Evolutionary conservation across 2,797 vertebrate genomes (phyloP).

Genomic region (Eutrigla gurnardus): DNA sequence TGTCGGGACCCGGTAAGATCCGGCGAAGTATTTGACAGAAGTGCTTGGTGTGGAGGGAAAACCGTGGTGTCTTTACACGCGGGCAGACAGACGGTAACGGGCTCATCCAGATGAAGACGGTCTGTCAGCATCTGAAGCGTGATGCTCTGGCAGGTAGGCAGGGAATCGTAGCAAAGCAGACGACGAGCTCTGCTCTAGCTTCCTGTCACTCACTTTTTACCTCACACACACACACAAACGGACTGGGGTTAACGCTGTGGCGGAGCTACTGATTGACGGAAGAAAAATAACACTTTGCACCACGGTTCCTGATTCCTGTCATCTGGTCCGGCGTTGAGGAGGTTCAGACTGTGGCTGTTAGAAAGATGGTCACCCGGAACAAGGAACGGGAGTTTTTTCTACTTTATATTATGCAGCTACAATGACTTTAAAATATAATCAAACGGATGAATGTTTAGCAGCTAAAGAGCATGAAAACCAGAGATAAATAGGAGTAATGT

Average conservation of each 20-base stretch:
- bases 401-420: background rate
- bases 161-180: slow-evolving; percentile 31
- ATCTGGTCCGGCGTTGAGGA: slow-evolving; percentile 13
- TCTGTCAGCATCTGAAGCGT: slow-evolving; percentile 42
- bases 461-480: background rate
- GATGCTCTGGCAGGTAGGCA: slow-evolving; percentile 54
- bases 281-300: slow-evolving; percentile 18
- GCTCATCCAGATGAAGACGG: slow-evolving; percentile 47
- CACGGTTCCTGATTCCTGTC: slow-evolving; percentile 14
- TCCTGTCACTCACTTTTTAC: slow-evolving; percentile 43
- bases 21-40: slow-evolving; percentile 25
- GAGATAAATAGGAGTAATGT: background rate
- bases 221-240: slow-evolving; percentile 8
- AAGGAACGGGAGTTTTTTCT: slow-evolving; percentile 7
- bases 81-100: slow-evolving; percentile 36
- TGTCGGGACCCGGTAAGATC: slow-evolving; percentile 41
- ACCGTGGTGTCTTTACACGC: slow-evolving; percentile 17
- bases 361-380: background rate
- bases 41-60: slow-evolving; percentile 27
- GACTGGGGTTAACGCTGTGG: slow-evolving; percentile 14
- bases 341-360: slow-evolving; percentile 8
- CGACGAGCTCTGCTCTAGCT: slow-evolving; percentile 34
- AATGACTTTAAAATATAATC: background rate
- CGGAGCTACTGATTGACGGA: slow-evolving; percentile 40
- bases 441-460: background rate